Evolutionary conservation across 2,888 invertebrate genomes (phyloP).

Genomic region (Lasius fuliginosus): DNA sequence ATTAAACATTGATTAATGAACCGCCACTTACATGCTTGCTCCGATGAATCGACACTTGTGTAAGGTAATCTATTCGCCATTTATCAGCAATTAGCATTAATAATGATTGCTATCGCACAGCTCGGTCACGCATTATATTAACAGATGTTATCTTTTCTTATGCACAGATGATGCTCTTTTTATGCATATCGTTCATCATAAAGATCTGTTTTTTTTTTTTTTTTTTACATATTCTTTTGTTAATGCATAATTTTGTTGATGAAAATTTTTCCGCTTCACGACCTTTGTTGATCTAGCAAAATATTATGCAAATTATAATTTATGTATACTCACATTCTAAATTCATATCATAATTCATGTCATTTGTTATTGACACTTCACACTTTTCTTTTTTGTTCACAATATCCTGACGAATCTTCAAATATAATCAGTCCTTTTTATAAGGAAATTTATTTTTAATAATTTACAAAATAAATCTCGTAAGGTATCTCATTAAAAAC

Average conservation of each 20-base stretch:
- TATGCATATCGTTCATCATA: not conserved
- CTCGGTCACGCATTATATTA: conserved; percentile 12
- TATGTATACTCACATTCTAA: not conserved
- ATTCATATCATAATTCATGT: conserved; percentile 20
- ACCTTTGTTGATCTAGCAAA: not conserved
- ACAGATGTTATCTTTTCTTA: conserved; percentile 14
- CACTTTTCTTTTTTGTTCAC: not conserved
- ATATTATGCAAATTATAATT: not conserved
- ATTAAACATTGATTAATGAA: conserved; percentile 12
- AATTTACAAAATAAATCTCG: not conserved
- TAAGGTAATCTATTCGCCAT: not conserved
- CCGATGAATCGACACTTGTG: not conserved
- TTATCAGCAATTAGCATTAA: conserved; percentile 23
- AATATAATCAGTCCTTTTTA: not conserved
- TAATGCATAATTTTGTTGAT: not conserved
- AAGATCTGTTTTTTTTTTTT: not conserved
- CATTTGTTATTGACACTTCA: conserved; percentile 1
- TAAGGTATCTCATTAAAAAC: conserved; percentile 1
- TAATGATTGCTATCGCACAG: not conserved
- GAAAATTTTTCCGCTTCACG: not conserved
- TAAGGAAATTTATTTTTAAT: not conserved
- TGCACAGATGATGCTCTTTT: not conserved
- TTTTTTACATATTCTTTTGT: not conserved
- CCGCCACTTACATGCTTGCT: not conserved
- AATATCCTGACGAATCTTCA: not conserved